Percentiles rank a stretch among this genome's conserved stretches.
phyloP scores from a whole-genome alignment of 53 echinoderm and acorn worm genomes.

The Luidia sarsii region DNA sequence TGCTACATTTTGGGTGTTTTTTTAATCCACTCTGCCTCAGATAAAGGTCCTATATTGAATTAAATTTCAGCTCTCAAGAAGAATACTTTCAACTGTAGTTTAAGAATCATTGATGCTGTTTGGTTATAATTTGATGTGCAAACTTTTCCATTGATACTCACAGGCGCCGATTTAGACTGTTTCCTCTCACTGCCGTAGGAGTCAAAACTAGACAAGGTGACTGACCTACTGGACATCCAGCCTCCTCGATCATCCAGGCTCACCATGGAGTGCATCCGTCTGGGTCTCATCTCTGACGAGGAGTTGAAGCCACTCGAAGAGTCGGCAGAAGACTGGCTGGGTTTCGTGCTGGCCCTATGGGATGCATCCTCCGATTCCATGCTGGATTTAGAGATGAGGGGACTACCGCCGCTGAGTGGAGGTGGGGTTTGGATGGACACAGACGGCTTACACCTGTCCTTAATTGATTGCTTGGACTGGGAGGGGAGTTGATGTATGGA shows the following conservation, averaged over 20 bases:
- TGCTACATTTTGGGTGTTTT: no score
- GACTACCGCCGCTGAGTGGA: background rate
- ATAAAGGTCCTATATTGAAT: background rate
- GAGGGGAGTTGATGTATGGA: conserved; percentile 7
- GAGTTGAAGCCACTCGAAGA: background rate
- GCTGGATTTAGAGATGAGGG: background rate
- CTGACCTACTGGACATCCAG: conserved; percentile 29
- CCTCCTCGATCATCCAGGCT: conserved; percentile 12
- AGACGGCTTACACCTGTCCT: conserved; percentile 4
- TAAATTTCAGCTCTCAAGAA: background rate
- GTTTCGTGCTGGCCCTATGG: background rate
- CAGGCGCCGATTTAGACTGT: conserved; percentile 32
- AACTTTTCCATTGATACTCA: conserved; percentile 17
- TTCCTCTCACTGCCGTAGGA: conserved; percentile 5
- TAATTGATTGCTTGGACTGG: background rate
- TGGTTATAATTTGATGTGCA: background rate
- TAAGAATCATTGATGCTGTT: no score
- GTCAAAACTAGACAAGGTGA: conserved; percentile 35
- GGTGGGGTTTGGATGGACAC: conserved; percentile 11
- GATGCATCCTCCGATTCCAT: background rate
- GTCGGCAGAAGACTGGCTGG: background rate
- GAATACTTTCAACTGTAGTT: no score
- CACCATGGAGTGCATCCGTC: background rate
- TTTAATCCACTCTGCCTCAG: background rate
- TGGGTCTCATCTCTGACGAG: background rate